Conservation (phyloP, 2,797 vertebrate species). For the Carduelis carduelis region DNA sequence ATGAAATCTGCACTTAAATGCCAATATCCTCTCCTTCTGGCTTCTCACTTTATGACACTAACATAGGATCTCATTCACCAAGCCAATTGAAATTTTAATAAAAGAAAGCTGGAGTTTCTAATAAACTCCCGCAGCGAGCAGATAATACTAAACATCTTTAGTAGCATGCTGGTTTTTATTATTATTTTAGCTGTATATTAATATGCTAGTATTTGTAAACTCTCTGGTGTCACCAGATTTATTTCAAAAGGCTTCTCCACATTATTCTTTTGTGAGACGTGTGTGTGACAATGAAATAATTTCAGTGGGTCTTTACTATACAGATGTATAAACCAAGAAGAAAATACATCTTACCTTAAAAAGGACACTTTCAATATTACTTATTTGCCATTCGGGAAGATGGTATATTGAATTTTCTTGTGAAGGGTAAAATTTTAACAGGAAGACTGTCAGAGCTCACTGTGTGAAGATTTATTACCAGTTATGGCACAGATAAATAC, state of each 20-base stretch:
- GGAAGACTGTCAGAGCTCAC: not conserved
- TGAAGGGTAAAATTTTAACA: slow-evolving; percentile 22
- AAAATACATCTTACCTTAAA: slow-evolving; percentile 14
- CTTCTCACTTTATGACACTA: slow-evolving; percentile 85
- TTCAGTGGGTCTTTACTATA: slow-evolving; percentile 41
- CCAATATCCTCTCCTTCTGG: slow-evolving; percentile 84
- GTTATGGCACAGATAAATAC: not conserved
- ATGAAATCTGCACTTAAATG: slow-evolving; percentile 82
- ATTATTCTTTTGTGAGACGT: slow-evolving; percentile 72
- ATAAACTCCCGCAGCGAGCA: slow-evolving; percentile 83
- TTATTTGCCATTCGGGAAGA: slow-evolving; percentile 36
- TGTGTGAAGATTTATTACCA: not conserved
- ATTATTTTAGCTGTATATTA: slow-evolving; percentile 87
- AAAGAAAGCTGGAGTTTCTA: slow-evolving; percentile 87
- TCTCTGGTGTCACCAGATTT: slow-evolving; percentile 80
- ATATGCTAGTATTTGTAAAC: slow-evolving; percentile 87
- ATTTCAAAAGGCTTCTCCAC: slow-evolving; percentile 74
- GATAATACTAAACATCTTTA: slow-evolving; percentile 85
- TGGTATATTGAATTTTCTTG: slow-evolving; percentile 37
- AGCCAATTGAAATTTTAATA: slow-evolving; percentile 88
- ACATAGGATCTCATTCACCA: slow-evolving; percentile 83
- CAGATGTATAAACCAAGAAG: slow-evolving; percentile 19
- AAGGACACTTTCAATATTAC: slow-evolving; percentile 30
- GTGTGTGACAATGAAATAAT: slow-evolving; percentile 68
- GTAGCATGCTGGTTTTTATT: slow-evolving; percentile 85